Conservation (phyloP, 2,113 vertebrate genomes). For the Chionis minor region DNA sequence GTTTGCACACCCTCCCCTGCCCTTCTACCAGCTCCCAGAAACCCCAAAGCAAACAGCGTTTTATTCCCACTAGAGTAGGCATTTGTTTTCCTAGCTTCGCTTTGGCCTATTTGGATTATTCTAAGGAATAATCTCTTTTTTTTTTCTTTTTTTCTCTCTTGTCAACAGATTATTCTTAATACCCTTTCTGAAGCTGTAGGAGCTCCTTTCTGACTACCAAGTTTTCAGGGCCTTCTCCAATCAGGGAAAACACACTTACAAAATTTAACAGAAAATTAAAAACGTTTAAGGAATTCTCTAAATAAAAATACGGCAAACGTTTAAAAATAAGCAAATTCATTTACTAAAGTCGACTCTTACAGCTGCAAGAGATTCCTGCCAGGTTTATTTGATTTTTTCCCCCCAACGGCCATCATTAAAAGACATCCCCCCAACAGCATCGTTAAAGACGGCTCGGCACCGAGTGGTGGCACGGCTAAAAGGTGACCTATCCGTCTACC, state of each 20-base stretch:
- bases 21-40: not conserved
- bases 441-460: not conserved
- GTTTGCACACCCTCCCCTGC: not conserved
- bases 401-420: not conserved
- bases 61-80: fast-evolving
- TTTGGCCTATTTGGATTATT: not conserved
- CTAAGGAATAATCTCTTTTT: not conserved
- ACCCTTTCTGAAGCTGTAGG: not conserved
- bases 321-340: not conserved
- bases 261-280: not conserved
- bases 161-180: not conserved
- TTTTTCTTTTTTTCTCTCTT: too few relatives aligned
- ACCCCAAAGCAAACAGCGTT: not conserved
- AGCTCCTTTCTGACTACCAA: not conserved
- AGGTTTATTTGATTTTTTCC: not conserved
- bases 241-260: not conserved
- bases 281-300: not conserved
- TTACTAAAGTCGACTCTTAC: not conserved
- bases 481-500: not conserved
- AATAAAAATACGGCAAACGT: not conserved
- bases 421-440: not conserved
- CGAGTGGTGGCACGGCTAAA: not conserved
- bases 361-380: not conserved
- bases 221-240: not conserved
- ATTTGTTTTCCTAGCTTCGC: not conserved